Evolutionary conservation across 2,888 invertebrate species (phyloP), one percentile per base, ranked within the genome.

Genomic region (Oligia fasciuncula): DNA sequence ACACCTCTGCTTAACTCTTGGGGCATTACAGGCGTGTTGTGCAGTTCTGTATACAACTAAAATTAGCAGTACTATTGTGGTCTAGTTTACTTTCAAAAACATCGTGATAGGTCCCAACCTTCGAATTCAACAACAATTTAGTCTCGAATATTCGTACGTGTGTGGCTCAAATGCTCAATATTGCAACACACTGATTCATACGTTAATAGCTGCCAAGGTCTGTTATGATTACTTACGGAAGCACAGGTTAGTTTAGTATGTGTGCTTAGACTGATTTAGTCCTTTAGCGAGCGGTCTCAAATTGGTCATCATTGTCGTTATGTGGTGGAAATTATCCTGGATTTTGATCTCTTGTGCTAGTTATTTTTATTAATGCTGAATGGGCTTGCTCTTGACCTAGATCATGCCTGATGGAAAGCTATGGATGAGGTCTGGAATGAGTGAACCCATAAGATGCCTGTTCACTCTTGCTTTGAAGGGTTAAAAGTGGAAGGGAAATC

Each of bases 191-290:
- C 54, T 80, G 85, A 87, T 65, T 84, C 87, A 87, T 60, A 63
- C 54, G 29, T 57, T 85, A 85, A 80, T 80, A 84, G 57, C 43
- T 4, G 17, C 57, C 87, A 85, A 85, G 85, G 85, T 46, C 85
- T 84, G 85, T 85, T 85, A 40, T 87, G 87, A 84, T 74, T 87
- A 29, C 35, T 43, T 65, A 35, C 80, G 85, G 85, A 85, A 85
- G 67, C 76, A 65, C 49, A 29, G 63, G n/a, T 67, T 46, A 19
- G 13, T 51, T 40, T 40, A 40, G 40, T 40, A 9, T 71, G 67
- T 78, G 66, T 76, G 57, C n/a, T 73, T 79, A 73, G 17, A 46
- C 35, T 4, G 72, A 70, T 83, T 76, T 78, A 57, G 23, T 51
- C 49, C n/a, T 69, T 84, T 82, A 80, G 72, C 80, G 57, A 5